phyloP scores from a whole-genome alignment of 2,113 vertebrate species.

The Origma solitaria region DNA sequence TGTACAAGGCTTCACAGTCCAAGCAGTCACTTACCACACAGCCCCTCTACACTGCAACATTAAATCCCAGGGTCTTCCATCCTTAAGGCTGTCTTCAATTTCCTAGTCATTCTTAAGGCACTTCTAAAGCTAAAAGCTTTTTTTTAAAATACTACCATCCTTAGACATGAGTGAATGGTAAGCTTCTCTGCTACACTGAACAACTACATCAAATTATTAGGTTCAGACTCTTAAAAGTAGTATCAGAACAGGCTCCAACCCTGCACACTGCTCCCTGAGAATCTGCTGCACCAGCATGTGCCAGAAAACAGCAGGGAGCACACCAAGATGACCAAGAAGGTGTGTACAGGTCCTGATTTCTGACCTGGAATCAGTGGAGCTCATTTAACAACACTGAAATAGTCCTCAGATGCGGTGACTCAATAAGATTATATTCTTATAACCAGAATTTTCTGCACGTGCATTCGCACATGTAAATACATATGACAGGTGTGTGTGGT shows the following conservation, averaged over 20 bases:
- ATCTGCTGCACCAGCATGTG: rapidly evolving
- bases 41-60: neutral
- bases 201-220: neutral
- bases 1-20: neutral
- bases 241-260: neutral
- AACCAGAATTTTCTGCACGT: neutral
- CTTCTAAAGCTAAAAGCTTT: neutral
- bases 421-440: neutral
- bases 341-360: neutral
- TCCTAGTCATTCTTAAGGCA: neutral
- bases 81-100: neutral
- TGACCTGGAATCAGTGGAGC: neutral
- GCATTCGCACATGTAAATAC: neutral
- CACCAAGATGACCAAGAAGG: neutral
- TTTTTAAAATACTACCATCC: neutral
- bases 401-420: neutral
- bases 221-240: neutral
- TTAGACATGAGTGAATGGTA: neutral
- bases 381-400: neutral
- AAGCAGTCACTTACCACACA: neutral
- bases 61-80: neutral
- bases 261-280: neutral
- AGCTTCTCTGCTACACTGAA: neutral
- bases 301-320: neutral
- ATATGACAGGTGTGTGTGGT: neutral